Base-by-base conservation (phyloP, 2,797 vertebrate species). In the Merluccius polli region DNA sequence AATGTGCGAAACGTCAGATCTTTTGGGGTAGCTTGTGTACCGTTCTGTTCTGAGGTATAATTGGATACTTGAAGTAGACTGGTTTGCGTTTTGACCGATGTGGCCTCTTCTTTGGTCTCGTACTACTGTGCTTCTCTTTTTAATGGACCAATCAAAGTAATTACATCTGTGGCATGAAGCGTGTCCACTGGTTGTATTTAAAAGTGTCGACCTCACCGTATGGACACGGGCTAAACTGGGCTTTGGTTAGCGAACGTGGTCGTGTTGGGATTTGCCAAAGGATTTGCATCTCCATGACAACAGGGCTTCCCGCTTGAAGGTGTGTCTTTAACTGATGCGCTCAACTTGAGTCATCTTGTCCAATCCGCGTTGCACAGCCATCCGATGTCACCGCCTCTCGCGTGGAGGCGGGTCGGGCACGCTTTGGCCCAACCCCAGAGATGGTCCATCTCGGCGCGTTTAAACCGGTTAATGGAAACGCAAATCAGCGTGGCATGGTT, bases 61-160 rank as follows among this genome's bases (percentile, higher is more conserved):
- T 86, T 83, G 84, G 79, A 81, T 85, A 86, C 85, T 84, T 88
- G 76, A 90, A 85, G 74, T 86, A 82, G 75, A 82, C 67, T 29
- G 33, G 76, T 78, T 86, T 87, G 79, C 74, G 77, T 90, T 87
- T 74, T 84, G 86, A 88, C 87, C 85, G 76, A 70, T 59, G 86
- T 89, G 86, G 84, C 87, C 89, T 91, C 79, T 82, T 86, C 75
- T 83, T 82, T 87, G 81, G 85, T 86, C 72, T 74, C 24, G 87
- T 90, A 82, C 78, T 80, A 84, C 87, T 84, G 84, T 89, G 84
- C 78, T 87, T 83, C 77, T 84, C 81, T 85, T 84, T 83, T 75
- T 80, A 79, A 83, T 74, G 81, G 81, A 90, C 77, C 85, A 80
- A 77, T 86, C 77, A 8, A 76, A 85, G 80, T 75, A 79, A 33